Percentiles rank a stretch among this genome's conserved stretches.
phyloP scores from a whole-genome alignment of 2,888 invertebrate genomes.

The Pharmacophagus antenor region DNA sequence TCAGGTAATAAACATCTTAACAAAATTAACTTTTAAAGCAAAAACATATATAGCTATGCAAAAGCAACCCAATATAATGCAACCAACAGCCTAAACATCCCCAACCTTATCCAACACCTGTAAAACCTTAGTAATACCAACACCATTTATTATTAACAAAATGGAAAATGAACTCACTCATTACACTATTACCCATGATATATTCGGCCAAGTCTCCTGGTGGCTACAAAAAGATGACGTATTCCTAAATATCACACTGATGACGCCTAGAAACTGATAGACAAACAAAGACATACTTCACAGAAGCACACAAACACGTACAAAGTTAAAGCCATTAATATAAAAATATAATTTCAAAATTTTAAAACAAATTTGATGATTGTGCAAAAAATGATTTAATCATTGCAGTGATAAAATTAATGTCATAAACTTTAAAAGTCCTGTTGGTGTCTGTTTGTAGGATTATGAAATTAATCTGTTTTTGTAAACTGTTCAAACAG shows the following conservation, averaged over 20 bases:
- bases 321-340: constrained; percentile 43
- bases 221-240: constrained; percentile 55
- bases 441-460: constrained; percentile 67
- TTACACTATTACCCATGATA: constrained; percentile 56
- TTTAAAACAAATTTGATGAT: constrained; percentile 31
- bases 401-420: constrained; percentile 41
- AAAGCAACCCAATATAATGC: constrained; percentile 23
- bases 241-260: constrained; percentile 61
- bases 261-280: constrained; percentile 56
- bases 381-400: constrained; percentile 37
- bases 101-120: constrained; percentile 41
- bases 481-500: constrained; percentile 29
- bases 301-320: constrained; percentile 46
- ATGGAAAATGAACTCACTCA: constrained; percentile 75
- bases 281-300: constrained; percentile 44
- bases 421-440: constrained; percentile 46
- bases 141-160: constrained; percentile 72
- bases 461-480: constrained; percentile 35
- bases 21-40: background rate
- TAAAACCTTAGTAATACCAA: constrained; percentile 48
- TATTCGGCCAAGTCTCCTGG: constrained; percentile 43
- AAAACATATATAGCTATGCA: background rate
- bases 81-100: constrained; percentile 29
- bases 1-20: background rate
- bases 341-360: constrained; percentile 18